Percentiles rank a stretch among this genome's conserved stretches.
Conservation (phyloP, 2,797 vertebrate genomes). For the Enteromius unitaeniatus region DNA sequence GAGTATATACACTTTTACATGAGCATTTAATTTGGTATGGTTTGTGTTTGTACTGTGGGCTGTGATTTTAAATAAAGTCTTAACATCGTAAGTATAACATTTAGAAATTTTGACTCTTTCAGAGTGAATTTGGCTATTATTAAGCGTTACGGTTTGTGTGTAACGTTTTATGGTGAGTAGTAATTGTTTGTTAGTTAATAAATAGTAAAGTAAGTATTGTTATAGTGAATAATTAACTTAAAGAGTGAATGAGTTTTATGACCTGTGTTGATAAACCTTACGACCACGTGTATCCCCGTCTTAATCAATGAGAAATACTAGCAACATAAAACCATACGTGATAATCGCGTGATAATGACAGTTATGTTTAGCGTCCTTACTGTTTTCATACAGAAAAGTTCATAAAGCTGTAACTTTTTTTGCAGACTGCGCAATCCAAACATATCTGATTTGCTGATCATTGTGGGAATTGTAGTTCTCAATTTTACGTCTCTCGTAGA, state of each 20-base stretch:
- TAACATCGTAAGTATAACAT: not conserved
- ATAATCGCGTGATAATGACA: not conserved
- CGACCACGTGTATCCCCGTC: not conserved
- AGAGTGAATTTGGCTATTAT: not conserved
- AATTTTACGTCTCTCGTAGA: not conserved
- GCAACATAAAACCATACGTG: not conserved
- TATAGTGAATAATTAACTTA: conserved; percentile 7
- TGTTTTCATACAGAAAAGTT: conserved; percentile 2
- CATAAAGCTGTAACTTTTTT: conserved; percentile 14
- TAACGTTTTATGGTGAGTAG: not conserved
- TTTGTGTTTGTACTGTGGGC: conserved; percentile 8
- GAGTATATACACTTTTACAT: not conserved
- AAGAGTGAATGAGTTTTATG: not conserved
- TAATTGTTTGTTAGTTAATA: not conserved
- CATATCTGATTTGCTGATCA: conserved; percentile 47
- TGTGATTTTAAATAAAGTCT: not conserved
- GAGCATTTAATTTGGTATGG: not conserved
- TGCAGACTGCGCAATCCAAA: conserved; percentile 39
- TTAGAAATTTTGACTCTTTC: not conserved
- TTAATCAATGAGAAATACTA: not conserved
- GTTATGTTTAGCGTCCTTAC: not conserved
- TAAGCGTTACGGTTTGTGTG: not conserved
- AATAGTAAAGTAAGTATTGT: not conserved
- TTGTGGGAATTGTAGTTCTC: conserved; percentile 50
- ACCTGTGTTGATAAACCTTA: not conserved